Conservation (phyloP, 2,888 invertebrate species). For the Ichneumon xanthorius region DNA sequence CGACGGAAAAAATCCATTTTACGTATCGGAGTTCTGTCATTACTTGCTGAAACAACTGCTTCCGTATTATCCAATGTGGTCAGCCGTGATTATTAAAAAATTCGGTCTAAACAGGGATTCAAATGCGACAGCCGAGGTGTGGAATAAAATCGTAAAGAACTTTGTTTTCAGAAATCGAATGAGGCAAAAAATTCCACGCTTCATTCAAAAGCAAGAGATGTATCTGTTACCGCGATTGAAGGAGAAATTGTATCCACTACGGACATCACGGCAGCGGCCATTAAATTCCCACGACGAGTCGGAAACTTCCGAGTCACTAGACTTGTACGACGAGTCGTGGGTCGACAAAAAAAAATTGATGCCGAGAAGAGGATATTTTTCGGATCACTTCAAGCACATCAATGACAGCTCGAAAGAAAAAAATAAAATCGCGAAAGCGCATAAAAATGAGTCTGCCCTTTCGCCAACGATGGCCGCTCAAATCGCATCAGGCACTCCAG, state of each 20-base stretch:
- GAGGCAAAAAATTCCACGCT: slow-evolving; percentile 33
- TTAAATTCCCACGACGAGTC: background rate
- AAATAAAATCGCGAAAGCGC: background rate
- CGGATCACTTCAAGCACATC: background rate
- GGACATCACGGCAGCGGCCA: slow-evolving; percentile 17
- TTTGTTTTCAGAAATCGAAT: slow-evolving; percentile 2
- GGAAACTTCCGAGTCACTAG: background rate
- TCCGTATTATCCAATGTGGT: slow-evolving; percentile 16
- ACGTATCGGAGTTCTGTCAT: background rate
- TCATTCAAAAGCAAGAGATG: slow-evolving; percentile 22
- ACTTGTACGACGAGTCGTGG: slow-evolving; percentile 20
- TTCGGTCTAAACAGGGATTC: slow-evolving; percentile 11
- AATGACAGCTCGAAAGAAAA: background rate
- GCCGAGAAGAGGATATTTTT: slow-evolving; percentile 11
- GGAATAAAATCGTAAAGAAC: background rate
- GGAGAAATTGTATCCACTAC: background rate
- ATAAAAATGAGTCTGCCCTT: background rate
- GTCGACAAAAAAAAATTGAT: background rate
- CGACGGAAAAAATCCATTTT: background rate
- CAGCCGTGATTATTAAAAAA: background rate
- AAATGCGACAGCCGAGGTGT: slow-evolving; percentile 27
- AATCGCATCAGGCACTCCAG: no score
- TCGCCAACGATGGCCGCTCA: background rate
- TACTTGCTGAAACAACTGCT: slow-evolving; percentile 12
- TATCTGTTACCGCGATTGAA: slow-evolving; percentile 3